Evolutionary conservation across 2,888 invertebrate genomes (phyloP).

Genomic region (Pediacus dermestoides): DNA sequence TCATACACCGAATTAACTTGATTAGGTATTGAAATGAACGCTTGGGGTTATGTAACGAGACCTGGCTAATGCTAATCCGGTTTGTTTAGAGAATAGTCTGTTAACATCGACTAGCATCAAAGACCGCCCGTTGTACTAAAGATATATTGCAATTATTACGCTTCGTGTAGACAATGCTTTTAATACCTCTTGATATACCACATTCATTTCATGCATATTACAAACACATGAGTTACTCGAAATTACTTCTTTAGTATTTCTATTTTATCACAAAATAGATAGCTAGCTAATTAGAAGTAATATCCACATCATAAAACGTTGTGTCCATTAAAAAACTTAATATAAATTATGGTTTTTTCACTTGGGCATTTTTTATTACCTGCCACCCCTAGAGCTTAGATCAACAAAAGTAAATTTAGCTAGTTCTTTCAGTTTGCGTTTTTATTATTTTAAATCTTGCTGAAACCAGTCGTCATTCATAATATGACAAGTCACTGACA

Average conservation of each 20-base stretch:
- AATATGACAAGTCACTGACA: too few species aligned
- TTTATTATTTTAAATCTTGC: too few species aligned
- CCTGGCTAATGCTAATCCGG: slow-evolving; percentile 44
- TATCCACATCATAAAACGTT: not conserved
- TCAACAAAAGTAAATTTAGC: too few species aligned
- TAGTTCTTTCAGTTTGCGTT: too few species aligned
- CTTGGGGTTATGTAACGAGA: slow-evolving; percentile 42
- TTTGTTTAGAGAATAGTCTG: slow-evolving; percentile 47
- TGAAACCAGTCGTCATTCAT: too few species aligned
- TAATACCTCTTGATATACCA: slow-evolving; percentile 28
- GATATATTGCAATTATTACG: slow-evolving; percentile 39
- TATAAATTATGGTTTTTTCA: not conserved
- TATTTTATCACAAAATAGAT: slow-evolving; percentile 13
- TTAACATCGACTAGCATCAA: slow-evolving; percentile 42
- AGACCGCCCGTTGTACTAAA: slow-evolving; percentile 34
- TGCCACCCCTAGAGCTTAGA: too few species aligned
- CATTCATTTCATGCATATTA: slow-evolving; percentile 24
- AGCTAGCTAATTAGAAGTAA: too few species aligned
- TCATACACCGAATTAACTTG: slow-evolving; percentile 44
- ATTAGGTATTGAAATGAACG: slow-evolving; percentile 47
- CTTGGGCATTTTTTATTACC: not conserved
- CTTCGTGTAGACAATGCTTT: slow-evolving; percentile 32
- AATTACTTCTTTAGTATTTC: slow-evolving; percentile 22
- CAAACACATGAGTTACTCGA: slow-evolving; percentile 26
- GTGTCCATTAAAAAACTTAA: not conserved